These are phyloP conservation scores for Apamea monoglypha DNA, from an alignment of 2,888 invertebrate species.

Conservation along the genomic window DNA sequence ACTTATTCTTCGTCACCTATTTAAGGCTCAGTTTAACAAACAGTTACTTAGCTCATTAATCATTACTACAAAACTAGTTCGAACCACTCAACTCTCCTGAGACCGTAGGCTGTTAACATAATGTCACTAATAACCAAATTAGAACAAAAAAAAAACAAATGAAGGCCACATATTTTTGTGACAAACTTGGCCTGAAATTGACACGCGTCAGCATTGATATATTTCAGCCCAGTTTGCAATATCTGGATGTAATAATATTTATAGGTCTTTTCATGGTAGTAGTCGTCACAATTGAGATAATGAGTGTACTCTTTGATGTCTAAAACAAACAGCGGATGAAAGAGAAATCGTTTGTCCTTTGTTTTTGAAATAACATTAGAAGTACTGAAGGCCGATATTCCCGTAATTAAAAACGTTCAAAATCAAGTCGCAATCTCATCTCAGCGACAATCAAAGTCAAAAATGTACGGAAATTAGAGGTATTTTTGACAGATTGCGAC, in stretches of 20 bases:
- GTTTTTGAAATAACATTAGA: not conserved
- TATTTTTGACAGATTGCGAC: too few species aligned
- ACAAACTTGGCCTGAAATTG: conserved; percentile 23
- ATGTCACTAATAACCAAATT: conserved; percentile 19
- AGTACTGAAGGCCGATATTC: too few species aligned
- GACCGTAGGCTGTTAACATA: conserved; percentile 11
- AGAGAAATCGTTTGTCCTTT: not conserved
- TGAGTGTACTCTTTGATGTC: too few species aligned
- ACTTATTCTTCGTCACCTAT: not conserved
- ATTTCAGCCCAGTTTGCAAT: conserved; percentile 4
- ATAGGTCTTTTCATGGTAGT: not conserved
- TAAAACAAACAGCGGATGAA: not conserved
- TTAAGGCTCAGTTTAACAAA: not conserved
- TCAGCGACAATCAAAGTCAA: too few species aligned
- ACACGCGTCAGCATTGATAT: not conserved
- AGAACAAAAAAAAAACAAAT: conserved; percentile 23
- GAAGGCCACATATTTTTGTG: conserved; percentile 13
- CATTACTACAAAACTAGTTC: not conserved
- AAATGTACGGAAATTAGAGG: too few species aligned
- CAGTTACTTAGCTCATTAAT: not conserved
- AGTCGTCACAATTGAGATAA: not conserved
- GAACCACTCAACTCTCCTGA: conserved; percentile 11
- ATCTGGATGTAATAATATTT: conserved; percentile 34
- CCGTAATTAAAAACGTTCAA: too few species aligned
- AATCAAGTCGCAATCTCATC: too few species aligned